These are phyloP conservation scores for Oreochromis mossambicus DNA, from an alignment of 2,797 vertebrate species.

Conservation along the genomic window DNA sequence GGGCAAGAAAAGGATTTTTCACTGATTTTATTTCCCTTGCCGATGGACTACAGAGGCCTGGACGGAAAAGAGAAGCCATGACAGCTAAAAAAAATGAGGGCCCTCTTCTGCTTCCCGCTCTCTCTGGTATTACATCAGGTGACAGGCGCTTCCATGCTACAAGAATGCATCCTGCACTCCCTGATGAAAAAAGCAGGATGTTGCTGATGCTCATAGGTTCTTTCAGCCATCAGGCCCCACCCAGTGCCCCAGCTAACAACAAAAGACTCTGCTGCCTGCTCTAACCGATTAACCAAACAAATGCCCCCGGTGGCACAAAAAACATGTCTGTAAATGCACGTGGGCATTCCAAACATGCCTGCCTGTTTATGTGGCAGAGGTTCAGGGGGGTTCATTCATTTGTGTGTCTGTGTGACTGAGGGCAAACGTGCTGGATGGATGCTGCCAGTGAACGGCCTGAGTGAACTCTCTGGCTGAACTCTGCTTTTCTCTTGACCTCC, in stretches of 20 bases:
- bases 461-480: conserved; percentile 40
- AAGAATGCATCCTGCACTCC: conserved; percentile 52
- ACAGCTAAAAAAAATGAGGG: conserved; percentile 18
- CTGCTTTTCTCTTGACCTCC: conserved; percentile 9
- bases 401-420: conserved; percentile 35
- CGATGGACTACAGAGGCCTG: not conserved
- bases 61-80: not conserved
- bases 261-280: conserved; percentile 56
- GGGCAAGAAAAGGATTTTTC: not conserved
- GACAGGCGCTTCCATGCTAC: conserved; percentile 52
- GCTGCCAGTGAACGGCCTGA: conserved; percentile 11
- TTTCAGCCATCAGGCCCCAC: conserved; percentile 58
- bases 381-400: conserved; percentile 57
- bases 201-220: conserved; percentile 73
- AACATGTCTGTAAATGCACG: conserved; percentile 62
- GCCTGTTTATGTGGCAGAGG: conserved; percentile 57
- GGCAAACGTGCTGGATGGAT: conserved; percentile 29
- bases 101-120: not conserved
- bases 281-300: conserved; percentile 66
- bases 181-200: conserved; percentile 60
- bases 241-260: conserved; percentile 54
- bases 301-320: conserved; percentile 65
- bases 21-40: not conserved
- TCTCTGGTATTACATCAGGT: conserved; percentile 32
- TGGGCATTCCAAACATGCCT: conserved; percentile 69